phyloP scores from a whole-genome alignment of 2,113 vertebrate species.

The Chloebia gouldiae region DNA sequence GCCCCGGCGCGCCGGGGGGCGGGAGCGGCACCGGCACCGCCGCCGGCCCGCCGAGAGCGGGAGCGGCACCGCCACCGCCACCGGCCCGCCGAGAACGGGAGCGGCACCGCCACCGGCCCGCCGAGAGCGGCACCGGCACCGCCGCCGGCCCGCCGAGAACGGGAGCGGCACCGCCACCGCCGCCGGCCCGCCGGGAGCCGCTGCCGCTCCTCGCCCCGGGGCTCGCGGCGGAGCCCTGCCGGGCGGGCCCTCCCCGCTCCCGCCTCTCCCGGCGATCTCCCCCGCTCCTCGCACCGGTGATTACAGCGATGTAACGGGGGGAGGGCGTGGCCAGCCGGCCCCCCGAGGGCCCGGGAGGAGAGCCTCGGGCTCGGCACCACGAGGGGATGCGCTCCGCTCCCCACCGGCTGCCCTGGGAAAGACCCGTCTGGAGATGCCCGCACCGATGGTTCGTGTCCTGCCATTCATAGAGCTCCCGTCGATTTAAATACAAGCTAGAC shows the following conservation, averaged over 20 bases:
- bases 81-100: too few species aligned
- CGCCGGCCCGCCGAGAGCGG: neutral
- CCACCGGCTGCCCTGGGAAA: neutral
- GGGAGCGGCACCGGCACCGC: neutral
- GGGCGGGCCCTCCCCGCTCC: neutral
- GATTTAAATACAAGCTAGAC: neutral
- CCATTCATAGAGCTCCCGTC: neutral
- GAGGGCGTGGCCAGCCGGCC: neutral
- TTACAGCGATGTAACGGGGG: neutral
- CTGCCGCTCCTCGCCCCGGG: neutral
- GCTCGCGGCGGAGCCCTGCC: neutral
- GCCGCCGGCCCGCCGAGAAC: too few species aligned
- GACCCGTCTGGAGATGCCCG: neutral
- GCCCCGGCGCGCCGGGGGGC: neutral
- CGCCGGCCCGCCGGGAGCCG: neutral
- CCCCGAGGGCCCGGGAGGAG: neutral
- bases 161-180: neutral
- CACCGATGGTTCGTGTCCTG: rapidly evolving
- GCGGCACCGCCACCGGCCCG: neutral
- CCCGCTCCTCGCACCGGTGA: neutral
- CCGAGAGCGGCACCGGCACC: neutral
- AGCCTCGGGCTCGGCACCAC: neutral
- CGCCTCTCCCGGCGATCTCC: neutral
- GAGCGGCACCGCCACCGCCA: neutral
- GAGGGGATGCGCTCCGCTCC: neutral